Percentiles rank a stretch among this genome's conserved stretches.
Evolutionary conservation across 2,797 vertebrate genomes (phyloP).

Genomic region (Thripadectes ignobilis): DNA sequence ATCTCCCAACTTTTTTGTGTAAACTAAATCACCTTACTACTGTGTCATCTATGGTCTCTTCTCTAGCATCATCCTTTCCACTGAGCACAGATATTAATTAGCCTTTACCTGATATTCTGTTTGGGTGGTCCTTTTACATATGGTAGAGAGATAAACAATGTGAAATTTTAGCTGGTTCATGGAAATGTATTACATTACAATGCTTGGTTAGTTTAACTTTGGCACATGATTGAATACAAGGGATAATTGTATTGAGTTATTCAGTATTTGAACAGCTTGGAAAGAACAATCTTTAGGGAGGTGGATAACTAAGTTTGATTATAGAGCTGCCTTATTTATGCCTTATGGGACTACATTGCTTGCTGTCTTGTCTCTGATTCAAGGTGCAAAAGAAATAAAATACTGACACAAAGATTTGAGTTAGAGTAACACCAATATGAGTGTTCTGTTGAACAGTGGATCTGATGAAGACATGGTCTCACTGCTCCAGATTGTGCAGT

Average conservation of each 20-base stretch:
- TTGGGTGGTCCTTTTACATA: slow-evolving; percentile 46
- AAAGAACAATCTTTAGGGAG: slow-evolving; percentile 11
- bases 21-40: background rate
- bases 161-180: slow-evolving; percentile 9
- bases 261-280: slow-evolving; percentile 47
- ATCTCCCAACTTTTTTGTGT: background rate
- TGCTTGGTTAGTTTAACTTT: slow-evolving; percentile 41
- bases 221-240: background rate
- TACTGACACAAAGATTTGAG: background rate
- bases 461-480: background rate
- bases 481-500: background rate
- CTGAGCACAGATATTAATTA: background rate
- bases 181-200: slow-evolving; percentile 8
- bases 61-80: background rate
- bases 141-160: slow-evolving; percentile 4
- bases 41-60: background rate
- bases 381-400: background rate
- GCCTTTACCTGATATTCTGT: background rate
- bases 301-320: background rate
- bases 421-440: background rate
- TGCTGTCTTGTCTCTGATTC: background rate
- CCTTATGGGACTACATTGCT: background rate
- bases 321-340: background rate
- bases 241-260: slow-evolving; percentile 16
- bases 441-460: background rate